These are phyloP conservation scores for Dreissena rostriformis DNA, from an alignment of 1,140 invertebrate species.

Conservation along the genomic window DNA sequence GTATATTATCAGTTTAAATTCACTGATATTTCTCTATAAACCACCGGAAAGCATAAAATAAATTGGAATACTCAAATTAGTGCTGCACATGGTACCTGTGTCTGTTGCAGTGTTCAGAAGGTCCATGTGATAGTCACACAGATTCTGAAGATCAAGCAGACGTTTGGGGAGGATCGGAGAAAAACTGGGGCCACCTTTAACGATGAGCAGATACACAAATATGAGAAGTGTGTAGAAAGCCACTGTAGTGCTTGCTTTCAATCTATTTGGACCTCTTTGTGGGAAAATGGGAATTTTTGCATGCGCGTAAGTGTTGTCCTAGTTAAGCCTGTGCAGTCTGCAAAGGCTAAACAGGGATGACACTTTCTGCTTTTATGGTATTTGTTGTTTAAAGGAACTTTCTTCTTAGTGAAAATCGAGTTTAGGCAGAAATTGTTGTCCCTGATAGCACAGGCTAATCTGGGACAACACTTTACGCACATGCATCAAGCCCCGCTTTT, in stretches of 20 bases:
- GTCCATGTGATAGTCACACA: slow-evolving; percentile 36
- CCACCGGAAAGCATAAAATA: too few relatives aligned
- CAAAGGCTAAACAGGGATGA: background rate
- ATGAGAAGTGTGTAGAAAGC: slow-evolving; percentile 48
- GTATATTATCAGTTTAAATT: too few relatives aligned
- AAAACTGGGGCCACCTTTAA: slow-evolving; percentile 36
- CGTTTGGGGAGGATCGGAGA: slow-evolving; percentile 45
- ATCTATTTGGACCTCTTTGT: background rate
- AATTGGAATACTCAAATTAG: too few relatives aligned
- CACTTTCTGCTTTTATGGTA: background rate
- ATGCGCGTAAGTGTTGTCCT: background rate
- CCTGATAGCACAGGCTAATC: too few relatives aligned
- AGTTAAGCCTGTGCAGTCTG: background rate
- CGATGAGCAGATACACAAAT: slow-evolving; percentile 58
- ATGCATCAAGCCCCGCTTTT: too few relatives aligned
- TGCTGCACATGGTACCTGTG: too few relatives aligned
- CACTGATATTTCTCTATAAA: too few relatives aligned
- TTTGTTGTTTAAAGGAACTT: background rate
- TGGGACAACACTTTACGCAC: too few relatives aligned
- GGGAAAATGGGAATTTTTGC: background rate
- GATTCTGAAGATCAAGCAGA: slow-evolving; percentile 40
- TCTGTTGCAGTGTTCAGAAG: slow-evolving; percentile 32
- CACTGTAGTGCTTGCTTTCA: background rate
- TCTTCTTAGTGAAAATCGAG: background rate
- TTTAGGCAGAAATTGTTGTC: too few relatives aligned